Evolutionary conservation across 2,113 vertebrate species (phyloP), one percentile per base, ranked within the genome.

Genomic region (Macquaria ambigua): DNA sequence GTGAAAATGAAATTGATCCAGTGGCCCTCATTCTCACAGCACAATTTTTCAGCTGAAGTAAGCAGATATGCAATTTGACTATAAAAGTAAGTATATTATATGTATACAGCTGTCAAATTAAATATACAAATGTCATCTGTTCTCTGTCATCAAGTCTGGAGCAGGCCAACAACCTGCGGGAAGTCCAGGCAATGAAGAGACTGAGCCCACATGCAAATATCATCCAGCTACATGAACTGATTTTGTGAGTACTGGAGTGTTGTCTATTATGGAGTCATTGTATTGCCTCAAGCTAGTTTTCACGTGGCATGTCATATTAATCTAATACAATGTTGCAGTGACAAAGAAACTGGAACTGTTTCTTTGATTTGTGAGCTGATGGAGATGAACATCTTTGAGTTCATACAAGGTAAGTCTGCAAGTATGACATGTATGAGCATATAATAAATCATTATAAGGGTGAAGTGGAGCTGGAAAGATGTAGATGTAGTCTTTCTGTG

Each of bases 331-430:
- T 94, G 86, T 95, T 95, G 92, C 93, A 98, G 97, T 78, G 96
- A 97, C 94, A 95, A 95, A 93, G 97, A 97, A 83, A 91, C 94
- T 48, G 97, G 95, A 56, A 97, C 93, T 23, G 93, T 98, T 81
- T 97, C 97, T 84, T 88, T 97, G 84, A 97, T 98, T 85, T 96
- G 97, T 95, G 97, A 98, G 94, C 96, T 99, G 90, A 97, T 97
- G 97, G 95, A 97, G 82, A 96, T 97, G 97, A 99, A 97, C 95
- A 96, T 98, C 94, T 98, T 97, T 87, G 96, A 99, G 89, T 93
- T 97, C 80, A 97, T 98, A 83, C 96, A 92, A 97, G 96, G 97
- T 97, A 78, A 64, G 79, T 67, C 9, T 31, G 9, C 15, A 21
- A 50, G 34, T 12, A 43, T 16, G 25, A 72, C 15, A 10, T 14